phyloP scores from a whole-genome alignment of 1,140 invertebrate genomes.

The Samia ricini region DNA sequence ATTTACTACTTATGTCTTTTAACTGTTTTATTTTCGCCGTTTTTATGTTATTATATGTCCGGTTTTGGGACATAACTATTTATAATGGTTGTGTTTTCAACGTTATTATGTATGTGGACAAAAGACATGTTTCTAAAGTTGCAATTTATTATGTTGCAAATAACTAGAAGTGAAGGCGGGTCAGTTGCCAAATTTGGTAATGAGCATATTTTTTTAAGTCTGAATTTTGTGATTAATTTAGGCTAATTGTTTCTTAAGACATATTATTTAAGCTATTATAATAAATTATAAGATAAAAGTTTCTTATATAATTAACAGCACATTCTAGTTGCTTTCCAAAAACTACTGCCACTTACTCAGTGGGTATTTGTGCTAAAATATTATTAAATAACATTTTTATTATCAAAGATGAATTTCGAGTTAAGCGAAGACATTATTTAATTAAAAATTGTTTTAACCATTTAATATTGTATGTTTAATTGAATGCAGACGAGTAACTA shows the following conservation, averaged over 20 bases:
- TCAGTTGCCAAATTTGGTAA: neutral
- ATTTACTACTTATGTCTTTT: slow-evolving; percentile 38
- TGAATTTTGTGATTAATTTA: neutral
- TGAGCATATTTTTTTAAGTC: neutral
- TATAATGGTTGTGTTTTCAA: neutral
- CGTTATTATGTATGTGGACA: neutral
- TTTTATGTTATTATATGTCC: neutral
- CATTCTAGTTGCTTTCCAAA: too few species aligned
- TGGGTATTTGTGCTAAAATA: too few species aligned
- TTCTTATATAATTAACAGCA: too few species aligned
- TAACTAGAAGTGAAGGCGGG: neutral
- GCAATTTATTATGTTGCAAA: neutral
- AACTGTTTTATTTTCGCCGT: slow-evolving; percentile 1
- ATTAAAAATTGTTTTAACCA: too few species aligned
- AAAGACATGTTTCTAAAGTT: neutral
- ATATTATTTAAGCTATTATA: neutral
- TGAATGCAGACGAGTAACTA: too few species aligned
- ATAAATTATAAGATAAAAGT: neutral
- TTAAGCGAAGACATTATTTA: too few species aligned
- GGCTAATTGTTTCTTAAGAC: neutral
- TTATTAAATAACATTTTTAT: too few species aligned
- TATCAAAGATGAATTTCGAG: too few species aligned
- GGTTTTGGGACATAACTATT: neutral
- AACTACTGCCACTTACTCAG: too few species aligned
- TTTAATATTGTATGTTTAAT: too few species aligned